These are phyloP conservation scores for Lasiommata megera DNA, from an alignment of 2,888 invertebrate species.

Conservation along the genomic window DNA sequence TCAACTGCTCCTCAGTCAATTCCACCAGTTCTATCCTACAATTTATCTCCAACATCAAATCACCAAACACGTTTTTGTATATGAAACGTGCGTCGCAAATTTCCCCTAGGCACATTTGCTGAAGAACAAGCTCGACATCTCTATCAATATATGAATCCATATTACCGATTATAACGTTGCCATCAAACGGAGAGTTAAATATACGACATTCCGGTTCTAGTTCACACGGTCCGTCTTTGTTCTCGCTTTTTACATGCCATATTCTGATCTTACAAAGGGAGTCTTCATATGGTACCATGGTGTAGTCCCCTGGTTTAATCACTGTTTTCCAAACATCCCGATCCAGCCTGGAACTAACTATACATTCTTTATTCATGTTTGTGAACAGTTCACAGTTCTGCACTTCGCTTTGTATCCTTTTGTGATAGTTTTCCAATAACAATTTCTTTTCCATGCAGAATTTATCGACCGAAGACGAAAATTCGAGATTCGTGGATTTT, in stretches of 20 bases:
- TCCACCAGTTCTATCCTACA: conserved; percentile 66
- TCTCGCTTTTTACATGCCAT: conserved; percentile 51
- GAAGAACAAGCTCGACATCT: conserved; percentile 76
- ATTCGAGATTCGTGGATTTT: conserved; percentile 6
- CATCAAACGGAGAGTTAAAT: conserved; percentile 61
- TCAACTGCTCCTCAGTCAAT: conserved; percentile 67
- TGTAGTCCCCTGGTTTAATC: conserved; percentile 61
- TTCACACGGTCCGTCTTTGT: conserved; percentile 46
- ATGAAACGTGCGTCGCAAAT: conserved; percentile 58
- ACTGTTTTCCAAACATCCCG: conserved; percentile 64
- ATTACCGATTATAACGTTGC: conserved; percentile 74
- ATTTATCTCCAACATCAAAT: conserved; percentile 53
- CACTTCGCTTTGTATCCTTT: conserved; percentile 1
- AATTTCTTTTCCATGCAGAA: conserved; percentile 13
- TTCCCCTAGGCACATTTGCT: conserved; percentile 78
- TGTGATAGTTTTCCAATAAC: conserved; percentile 1
- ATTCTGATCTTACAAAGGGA: conserved; percentile 63
- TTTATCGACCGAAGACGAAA: conserved; percentile 20
- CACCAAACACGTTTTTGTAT: conserved; percentile 53
- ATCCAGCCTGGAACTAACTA: conserved; percentile 56
- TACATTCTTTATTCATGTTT: conserved; percentile 52
- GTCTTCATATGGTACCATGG: conserved; percentile 68
- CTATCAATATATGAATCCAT: conserved; percentile 71
- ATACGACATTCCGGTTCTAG: conserved; percentile 59
- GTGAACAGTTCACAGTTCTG: neutral